Evolutionary conservation across 2,797 vertebrate genomes (phyloP).

Genomic region (Phrynocephalus vlangalii): DNA sequence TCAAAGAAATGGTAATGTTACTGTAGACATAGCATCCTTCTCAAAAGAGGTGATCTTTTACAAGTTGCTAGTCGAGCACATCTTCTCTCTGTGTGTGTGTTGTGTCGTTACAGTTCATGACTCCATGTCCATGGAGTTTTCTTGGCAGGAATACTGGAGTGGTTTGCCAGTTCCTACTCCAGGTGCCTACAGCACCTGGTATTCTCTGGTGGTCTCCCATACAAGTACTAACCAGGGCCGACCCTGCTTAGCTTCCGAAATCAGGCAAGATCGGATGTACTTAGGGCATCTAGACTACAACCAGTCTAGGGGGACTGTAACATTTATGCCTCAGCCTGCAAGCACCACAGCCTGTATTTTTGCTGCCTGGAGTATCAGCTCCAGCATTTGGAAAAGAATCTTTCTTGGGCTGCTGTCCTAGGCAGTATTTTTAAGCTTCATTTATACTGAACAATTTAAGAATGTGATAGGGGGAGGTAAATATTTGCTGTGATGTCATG

Average conservation of each 20-base stretch:
- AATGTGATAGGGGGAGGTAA: neutral
- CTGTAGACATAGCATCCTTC: neutral
- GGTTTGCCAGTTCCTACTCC: too few relatives aligned
- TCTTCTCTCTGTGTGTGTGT: too few relatives aligned
- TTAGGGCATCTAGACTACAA: too few relatives aligned
- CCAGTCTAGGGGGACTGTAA: neutral
- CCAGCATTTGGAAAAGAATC: conserved; percentile 31
- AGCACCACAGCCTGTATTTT: neutral
- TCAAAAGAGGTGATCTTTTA: neutral
- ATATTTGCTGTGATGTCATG: neutral
- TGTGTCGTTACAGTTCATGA: too few relatives aligned
- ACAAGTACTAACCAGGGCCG: too few relatives aligned
- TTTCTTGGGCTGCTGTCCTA: conserved; percentile 13
- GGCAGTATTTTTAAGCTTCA: conserved; percentile 29
- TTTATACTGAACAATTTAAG: neutral
- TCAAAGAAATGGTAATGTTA: neutral
- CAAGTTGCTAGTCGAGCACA: neutral
- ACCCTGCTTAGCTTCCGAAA: too few relatives aligned
- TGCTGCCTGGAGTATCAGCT: neutral
- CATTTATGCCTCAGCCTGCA: neutral
- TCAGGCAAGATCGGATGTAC: too few relatives aligned
- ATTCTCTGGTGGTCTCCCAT: too few relatives aligned
- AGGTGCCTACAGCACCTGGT: too few relatives aligned
- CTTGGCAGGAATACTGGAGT: too few relatives aligned
- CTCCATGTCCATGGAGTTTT: too few relatives aligned